A percentile compares a stretch with the other conserved stretches of the same genome.
phyloP scores from a whole-genome alignment of 1,140 invertebrate genomes.

The Eciton burchellii region DNA sequence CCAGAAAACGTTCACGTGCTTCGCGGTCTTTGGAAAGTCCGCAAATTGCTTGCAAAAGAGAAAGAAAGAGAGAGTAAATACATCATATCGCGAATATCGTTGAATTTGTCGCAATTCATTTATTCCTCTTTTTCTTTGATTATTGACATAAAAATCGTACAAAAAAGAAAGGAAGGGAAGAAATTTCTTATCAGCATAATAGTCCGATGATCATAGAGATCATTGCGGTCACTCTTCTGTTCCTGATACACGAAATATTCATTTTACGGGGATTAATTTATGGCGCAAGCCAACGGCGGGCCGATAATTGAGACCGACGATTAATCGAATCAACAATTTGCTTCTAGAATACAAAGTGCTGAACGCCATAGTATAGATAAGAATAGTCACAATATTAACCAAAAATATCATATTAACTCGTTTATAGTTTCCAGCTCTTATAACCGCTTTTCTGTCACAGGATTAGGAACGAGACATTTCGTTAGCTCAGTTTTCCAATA shows the following conservation, averaged over 20 bases:
- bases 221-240: background rate
- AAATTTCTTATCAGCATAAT: no score
- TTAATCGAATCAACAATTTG: conserved; percentile 55
- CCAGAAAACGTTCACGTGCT: conserved; percentile 80
- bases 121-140: no score
- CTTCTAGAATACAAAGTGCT: conserved; percentile 8
- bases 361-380: background rate
- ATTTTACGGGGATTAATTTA: conserved; percentile 33
- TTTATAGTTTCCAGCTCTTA: conserved; percentile 16
- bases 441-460: no score
- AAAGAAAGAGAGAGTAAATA: background rate
- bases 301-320: conserved; percentile 59
- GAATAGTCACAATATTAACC: conserved; percentile 57
- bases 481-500: background rate
- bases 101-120: no score
- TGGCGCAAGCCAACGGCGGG: background rate
- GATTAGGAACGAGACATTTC: conserved; percentile 2
- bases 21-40: conserved; percentile 72
- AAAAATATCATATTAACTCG: conserved; percentile 63
- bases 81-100: background rate
- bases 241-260: background rate
- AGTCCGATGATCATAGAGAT: no score
- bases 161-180: no score
- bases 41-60: conserved; percentile 64
- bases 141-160: no score